Percentiles rank a stretch among this genome's conserved stretches.
Evolutionary conservation across 2,113 vertebrate species (phyloP).

Genomic region (Chiloscyllium plagiosum): DNA sequence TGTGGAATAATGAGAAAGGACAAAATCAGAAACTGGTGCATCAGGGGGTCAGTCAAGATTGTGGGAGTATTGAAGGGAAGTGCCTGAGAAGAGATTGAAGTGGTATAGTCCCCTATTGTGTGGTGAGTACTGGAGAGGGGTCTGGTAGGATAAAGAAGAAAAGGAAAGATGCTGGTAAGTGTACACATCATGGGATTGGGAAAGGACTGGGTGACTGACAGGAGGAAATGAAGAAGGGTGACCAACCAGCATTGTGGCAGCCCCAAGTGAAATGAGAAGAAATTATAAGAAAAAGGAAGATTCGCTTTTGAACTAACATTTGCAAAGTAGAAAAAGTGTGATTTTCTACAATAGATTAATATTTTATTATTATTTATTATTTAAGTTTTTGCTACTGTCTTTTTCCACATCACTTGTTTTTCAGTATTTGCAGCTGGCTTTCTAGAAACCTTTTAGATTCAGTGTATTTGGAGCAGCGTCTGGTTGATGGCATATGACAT

Average conservation of each 20-base stretch:
- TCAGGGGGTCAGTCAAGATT: neutral
- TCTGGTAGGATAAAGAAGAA: neutral
- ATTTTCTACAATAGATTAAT: neutral
- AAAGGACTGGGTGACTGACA: neutral
- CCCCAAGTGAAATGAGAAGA: neutral
- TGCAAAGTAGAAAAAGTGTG: neutral
- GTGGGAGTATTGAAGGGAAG: neutral
- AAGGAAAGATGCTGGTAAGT: neutral
- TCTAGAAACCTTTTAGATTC: neutral
- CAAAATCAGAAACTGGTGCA: no score
- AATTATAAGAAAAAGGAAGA: neutral
- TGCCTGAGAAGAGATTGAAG: neutral
- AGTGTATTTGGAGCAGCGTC: neutral
- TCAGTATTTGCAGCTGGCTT: neutral
- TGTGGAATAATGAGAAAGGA: no score
- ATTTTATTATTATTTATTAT: neutral
- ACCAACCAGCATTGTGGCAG: neutral
- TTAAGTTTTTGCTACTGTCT: neutral
- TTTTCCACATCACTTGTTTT: neutral
- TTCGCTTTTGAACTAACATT: neutral
- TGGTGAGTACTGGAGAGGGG: neutral
- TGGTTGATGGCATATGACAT: neutral
- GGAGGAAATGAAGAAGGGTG: neutral
- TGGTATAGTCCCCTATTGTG: neutral
- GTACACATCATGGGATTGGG: neutral